phyloP scores from a whole-genome alignment of 2,888 invertebrate genomes.

The Drosophila tanythrix region DNA sequence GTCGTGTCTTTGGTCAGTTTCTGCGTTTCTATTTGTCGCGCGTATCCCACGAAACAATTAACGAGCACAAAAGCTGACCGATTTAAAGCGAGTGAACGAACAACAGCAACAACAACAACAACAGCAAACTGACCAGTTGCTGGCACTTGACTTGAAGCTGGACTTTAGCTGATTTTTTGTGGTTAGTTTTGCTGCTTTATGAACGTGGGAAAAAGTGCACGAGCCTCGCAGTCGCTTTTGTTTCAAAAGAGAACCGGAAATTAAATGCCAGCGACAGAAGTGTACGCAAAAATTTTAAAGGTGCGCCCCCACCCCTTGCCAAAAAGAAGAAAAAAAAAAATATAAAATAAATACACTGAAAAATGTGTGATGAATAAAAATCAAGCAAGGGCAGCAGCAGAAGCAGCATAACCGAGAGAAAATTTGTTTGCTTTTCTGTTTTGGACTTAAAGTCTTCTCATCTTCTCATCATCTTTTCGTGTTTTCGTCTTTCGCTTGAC shows the following conservation, averaged over 20 bases:
- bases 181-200: conserved; percentile 48
- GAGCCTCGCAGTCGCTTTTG: conserved; percentile 44
- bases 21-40: conserved; percentile 50
- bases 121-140: conserved; percentile 52
- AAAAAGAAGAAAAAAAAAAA: not conserved
- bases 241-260: conserved; percentile 70
- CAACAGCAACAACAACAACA: conserved; percentile 25
- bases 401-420: conserved; percentile 55
- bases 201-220: conserved; percentile 76
- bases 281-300: conserved; percentile 63
- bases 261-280: conserved; percentile 50
- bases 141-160: conserved; percentile 65
- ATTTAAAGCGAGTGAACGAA: conserved; percentile 39
- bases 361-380: conserved; percentile 49
- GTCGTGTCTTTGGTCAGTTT: conserved; percentile 19
- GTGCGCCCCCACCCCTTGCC: conserved; percentile 31
- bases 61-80: conserved; percentile 62
- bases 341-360: conserved; percentile 7
- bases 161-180: conserved; percentile 33
- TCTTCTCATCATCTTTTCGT: conserved; percentile 14
- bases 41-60: conserved; percentile 72
- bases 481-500: conserved; percentile 65
- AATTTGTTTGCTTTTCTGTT: conserved; percentile 62
- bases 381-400: conserved; percentile 4
- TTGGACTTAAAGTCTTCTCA: conserved; percentile 17